Conservation (phyloP, 2,113 vertebrate species). For the Heterotis niloticus region DNA sequence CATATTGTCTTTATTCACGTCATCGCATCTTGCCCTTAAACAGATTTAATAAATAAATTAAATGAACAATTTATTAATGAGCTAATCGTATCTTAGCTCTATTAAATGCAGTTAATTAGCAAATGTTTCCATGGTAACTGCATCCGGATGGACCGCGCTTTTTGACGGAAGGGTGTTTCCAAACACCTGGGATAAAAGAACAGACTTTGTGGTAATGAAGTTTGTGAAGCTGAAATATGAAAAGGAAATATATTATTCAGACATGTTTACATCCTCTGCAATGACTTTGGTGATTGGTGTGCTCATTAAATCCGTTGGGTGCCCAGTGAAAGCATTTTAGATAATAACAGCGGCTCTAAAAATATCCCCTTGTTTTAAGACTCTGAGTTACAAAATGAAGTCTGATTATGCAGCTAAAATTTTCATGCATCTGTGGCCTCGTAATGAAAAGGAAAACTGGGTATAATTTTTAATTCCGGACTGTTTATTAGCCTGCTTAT, state of each 20-base stretch:
- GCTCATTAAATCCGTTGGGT: slow-evolving; percentile 12
- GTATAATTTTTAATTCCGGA: no score
- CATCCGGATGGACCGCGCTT: no score
- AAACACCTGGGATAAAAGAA: not conserved
- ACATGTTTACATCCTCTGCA: slow-evolving; percentile 15
- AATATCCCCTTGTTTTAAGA: slow-evolving; percentile 2
- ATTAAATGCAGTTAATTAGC: no score
- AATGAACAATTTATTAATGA: no score
- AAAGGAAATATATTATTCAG: not conserved
- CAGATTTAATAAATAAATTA: no score
- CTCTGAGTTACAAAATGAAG: not conserved
- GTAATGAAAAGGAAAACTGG: not conserved
- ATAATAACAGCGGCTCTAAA: slow-evolving; percentile 11
- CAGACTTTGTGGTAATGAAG: not conserved
- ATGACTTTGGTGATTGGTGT: slow-evolving; percentile 16
- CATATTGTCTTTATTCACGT: no score
- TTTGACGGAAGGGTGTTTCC: not conserved
- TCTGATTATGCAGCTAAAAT: not conserved
- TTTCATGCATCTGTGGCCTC: not conserved
- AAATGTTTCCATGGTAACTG: no score
- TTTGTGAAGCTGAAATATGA: not conserved
- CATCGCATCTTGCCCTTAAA: no score
- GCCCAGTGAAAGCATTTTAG: slow-evolving; percentile 2
- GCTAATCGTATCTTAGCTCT: no score
- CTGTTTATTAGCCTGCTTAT: no score